Conservation (phyloP, 2,797 vertebrate species). For the Vespertilio murinus region DNA sequence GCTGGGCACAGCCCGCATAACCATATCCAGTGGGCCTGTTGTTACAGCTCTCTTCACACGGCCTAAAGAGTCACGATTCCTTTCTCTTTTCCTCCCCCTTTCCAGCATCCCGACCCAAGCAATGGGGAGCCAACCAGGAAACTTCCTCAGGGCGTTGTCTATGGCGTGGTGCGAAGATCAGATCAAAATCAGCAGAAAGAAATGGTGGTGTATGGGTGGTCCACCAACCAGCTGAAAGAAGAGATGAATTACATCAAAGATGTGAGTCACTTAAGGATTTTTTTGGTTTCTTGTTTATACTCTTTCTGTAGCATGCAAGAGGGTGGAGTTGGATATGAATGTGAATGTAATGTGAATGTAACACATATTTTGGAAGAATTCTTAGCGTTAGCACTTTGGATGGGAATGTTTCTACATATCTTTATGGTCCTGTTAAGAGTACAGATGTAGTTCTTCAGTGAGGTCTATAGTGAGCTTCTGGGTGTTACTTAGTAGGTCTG, state of each 20-base stretch:
- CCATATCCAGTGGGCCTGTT: rapidly evolving
- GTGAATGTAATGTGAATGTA: not conserved
- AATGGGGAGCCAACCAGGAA: constrained; percentile 88
- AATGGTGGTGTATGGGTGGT: constrained; percentile 96
- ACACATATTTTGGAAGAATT: not conserved
- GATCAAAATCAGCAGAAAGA: constrained; percentile 91
- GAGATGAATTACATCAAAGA: constrained; percentile 98
- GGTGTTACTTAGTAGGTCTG: not conserved
- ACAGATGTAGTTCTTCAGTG: not conserved
- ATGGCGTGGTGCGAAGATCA: constrained; percentile 91
- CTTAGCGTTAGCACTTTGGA: not conserved
- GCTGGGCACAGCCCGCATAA: not conserved
- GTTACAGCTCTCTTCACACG: not conserved
- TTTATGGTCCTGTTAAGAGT: not conserved
- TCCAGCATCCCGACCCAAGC: constrained; percentile 88
- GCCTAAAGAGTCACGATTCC: not conserved
- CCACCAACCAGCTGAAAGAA: constrained; percentile 92
- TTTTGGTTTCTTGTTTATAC: not conserved
- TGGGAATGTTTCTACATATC: not conserved
- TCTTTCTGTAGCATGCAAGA: not conserved
- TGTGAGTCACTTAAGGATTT: constrained; percentile 85
- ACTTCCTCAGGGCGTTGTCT: constrained; percentile 89
- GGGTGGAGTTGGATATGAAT: not conserved
- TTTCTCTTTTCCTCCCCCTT: constrained; percentile 67
- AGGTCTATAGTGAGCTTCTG: not conserved